These are phyloP conservation scores for Camptogramma bilineatum DNA, from an alignment of 2,888 invertebrate genomes.

Conservation along the genomic window DNA sequence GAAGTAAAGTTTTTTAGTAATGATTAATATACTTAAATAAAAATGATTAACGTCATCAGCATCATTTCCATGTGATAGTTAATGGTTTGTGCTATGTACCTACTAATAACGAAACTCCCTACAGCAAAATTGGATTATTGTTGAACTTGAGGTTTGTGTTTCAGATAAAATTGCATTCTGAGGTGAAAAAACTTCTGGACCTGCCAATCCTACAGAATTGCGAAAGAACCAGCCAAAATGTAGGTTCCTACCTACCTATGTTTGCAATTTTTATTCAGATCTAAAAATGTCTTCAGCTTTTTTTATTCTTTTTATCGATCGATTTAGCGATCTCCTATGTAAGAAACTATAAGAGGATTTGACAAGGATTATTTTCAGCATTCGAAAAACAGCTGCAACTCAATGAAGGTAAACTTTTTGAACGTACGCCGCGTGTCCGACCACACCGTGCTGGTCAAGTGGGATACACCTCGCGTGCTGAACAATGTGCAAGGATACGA, in stretches of 20 bases:
- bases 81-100: too few species aligned
- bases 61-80: too few species aligned
- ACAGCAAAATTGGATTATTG: neutral
- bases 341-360: too few species aligned
- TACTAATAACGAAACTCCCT: too few species aligned
- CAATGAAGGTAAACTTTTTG: conserved; percentile 54
- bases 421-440: conserved; percentile 58
- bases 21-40: too few species aligned
- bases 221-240: conserved; percentile 14
- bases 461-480: conserved; percentile 56
- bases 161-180: conserved; percentile 38
- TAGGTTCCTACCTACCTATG: neutral
- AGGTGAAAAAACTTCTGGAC: conserved; percentile 48
- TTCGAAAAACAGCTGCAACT: conserved; percentile 43
- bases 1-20: too few species aligned
- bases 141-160: too few species aligned
- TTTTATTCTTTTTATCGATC: too few species aligned
- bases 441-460: conserved; percentile 63
- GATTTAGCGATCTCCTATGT: too few species aligned
- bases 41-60: too few species aligned
- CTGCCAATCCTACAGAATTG: conserved; percentile 34
- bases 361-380: conserved; percentile 24
- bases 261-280: neutral
- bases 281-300: too few species aligned
- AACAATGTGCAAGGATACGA: conserved; percentile 62